Base-by-base conservation (phyloP, 2,113 vertebrate species). In the Istiophorus platypterus region DNA sequence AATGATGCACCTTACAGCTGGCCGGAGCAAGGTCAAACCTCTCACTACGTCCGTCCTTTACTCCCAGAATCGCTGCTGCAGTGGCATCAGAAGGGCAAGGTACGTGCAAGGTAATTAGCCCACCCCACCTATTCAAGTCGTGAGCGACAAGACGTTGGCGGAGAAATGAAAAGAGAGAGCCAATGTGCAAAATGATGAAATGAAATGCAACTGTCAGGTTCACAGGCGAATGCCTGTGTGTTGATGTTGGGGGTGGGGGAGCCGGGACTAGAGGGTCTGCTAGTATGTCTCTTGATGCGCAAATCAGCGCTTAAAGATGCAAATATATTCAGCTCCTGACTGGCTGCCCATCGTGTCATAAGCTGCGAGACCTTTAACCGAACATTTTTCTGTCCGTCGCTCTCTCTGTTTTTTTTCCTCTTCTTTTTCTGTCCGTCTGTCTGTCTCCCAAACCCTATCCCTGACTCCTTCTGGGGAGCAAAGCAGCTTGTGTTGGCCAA, bases 241-340 rank as follows among this genome's bases (percentile, higher is more conserved):
- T 27, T 64, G 75, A 64, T 45, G 71, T 51, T 59, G 20, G 57
- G 17, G 69, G 37, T 13, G 26, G 22, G 57, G 47, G 27, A 29
- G 18, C 22, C 42, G 59, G 72, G 73, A 74, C 58, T 22, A 59
- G 63, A 52, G 54, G 69, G 56, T 58, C 61, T 49, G 66, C 71
- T 68, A 84, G n/a, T 27, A 18, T 49, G 85, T 80, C 82, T 88
- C 84, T 81, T 69, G 81, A 86, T 77, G 76, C 27, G 27, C 59
- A 72, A 82, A 73, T 90, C 67, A 42, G 52, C 24, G 11, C 73
- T 72, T 76, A 85, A 78, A 84, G 37, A 92, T 93, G 90, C 72
- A 84, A 91, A 93, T 86, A 58, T 82, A 89, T 91, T 84, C 85
- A 52, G 49, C 63, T 45, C 12, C 61, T 89, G 91, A 92, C 70